Base-by-base conservation (phyloP, 2,888 invertebrate genomes). In the Gnatocerus cornutus region DNA sequence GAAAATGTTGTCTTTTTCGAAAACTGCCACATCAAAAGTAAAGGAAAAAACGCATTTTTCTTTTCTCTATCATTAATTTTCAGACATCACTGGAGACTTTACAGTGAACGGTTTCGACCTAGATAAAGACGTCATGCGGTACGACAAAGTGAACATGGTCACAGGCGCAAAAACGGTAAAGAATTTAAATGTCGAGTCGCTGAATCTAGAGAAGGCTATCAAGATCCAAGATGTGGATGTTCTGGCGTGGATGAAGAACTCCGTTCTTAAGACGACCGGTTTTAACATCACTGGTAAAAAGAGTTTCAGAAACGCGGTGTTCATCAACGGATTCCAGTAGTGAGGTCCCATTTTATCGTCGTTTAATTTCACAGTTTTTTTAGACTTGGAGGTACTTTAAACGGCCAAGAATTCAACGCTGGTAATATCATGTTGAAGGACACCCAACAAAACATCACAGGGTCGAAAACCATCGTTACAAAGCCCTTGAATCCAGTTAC, bases 51-150 rank as follows among this genome's bases (percentile, higher is more conserved):
- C 59, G 7, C 29, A 4, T 21, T 21, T 21, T 21, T 1, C 21
- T 21, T 21, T 21, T 21, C 21, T 21, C 4, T 21, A 21, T 21
- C 21, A n/a, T 4, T 21, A 21, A 21, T 21, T 21, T 66, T 52
- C 66, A 82, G 81, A 79, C 53, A 37, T 82, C 14, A 50, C 75
- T 53, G 83, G 82, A 6, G 73, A 79, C 12, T 84, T 79, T 72
- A 78, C 75, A 3, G 83, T 90, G 12, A 90, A 90, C 76, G 80
- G 84, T 69, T 78, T 88, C 46, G 85, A 88, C 81, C 80, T 90
- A 21, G 77, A 82, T 9, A 82, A 82, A 6, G 90, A 90, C 74
- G 81, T 90, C 12, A 83, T 88, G 72, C 84, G 85, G 45, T 81
- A 83, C 53, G 86, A 87, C 71, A 58, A 77, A 56, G 59, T 73